Evolutionary conservation across 2,113 vertebrate species (phyloP).

Genomic region (Ellobius talpinus): DNA sequence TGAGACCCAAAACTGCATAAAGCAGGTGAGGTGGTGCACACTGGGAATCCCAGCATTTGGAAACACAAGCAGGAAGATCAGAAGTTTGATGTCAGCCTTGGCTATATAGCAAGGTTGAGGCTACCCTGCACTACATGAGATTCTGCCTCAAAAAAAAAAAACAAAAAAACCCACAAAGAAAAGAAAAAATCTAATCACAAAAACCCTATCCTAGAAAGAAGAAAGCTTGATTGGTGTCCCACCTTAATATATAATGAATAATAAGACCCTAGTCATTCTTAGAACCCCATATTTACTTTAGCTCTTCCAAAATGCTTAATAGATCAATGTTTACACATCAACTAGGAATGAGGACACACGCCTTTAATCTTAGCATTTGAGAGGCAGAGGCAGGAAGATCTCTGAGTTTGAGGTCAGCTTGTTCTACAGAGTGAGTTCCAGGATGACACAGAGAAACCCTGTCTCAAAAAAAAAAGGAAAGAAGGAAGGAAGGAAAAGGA

Average conservation of each 20-base stretch:
- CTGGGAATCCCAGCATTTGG: neutral
- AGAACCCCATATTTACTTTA: conserved; percentile 4
- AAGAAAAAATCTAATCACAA: neutral
- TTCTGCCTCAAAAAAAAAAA: neutral
- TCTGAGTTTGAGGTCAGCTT: neutral
- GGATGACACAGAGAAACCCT: neutral
- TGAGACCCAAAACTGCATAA: neutral
- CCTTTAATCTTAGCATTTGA: neutral
- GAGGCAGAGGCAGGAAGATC: neutral
- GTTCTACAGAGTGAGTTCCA: neutral
- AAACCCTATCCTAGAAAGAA: neutral
- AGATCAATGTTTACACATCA: neutral
- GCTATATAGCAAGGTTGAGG: neutral
- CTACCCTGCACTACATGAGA: neutral
- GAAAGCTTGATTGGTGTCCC: neutral
- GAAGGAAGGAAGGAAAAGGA: too few relatives aligned
- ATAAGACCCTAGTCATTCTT: neutral
- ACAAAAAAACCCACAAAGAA: neutral
- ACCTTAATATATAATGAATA: neutral
- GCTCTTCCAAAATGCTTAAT: neutral
- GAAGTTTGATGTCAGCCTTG: neutral
- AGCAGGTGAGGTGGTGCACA: neutral
- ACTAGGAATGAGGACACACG: neutral
- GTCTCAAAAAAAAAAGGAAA: neutral
- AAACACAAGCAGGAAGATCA: neutral